phyloP scores from a whole-genome alignment of 2,888 invertebrate species.

The Meiosimyza platycephala region DNA sequence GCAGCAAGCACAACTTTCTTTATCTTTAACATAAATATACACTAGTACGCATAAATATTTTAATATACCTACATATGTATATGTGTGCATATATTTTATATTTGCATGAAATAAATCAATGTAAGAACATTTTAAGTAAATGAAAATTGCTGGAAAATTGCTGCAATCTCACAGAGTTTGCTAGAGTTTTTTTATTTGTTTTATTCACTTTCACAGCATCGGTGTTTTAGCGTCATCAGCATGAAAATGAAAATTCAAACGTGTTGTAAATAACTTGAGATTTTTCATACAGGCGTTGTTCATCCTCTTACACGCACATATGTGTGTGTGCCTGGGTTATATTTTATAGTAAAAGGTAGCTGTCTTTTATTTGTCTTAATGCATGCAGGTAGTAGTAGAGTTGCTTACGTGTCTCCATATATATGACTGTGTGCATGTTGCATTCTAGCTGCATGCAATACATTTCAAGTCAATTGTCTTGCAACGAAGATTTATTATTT shows the following conservation, averaged over 20 bases:
- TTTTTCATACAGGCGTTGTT: neutral
- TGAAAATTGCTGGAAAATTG: constrained; percentile 30
- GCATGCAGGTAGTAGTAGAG: too few relatives aligned
- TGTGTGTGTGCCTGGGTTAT: neutral
- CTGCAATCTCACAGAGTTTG: neutral
- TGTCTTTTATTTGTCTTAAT: too few relatives aligned
- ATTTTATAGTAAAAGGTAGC: too few relatives aligned
- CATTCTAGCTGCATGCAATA: constrained; percentile 18
- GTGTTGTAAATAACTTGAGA: constrained; percentile 21
- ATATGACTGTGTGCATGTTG: neutral
- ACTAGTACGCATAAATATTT: too few relatives aligned
- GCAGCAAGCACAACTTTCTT: too few relatives aligned
- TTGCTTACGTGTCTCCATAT: neutral
- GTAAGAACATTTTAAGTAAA: constrained; percentile 8
- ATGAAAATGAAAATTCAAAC: constrained; percentile 13
- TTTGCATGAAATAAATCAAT: constrained; percentile 27
- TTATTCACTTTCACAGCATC: constrained; percentile 9
- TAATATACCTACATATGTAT: too few relatives aligned
- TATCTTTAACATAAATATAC: too few relatives aligned
- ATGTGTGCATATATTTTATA: constrained; percentile 1
- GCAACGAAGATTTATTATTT: constrained; percentile 31
- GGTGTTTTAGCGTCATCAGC: constrained; percentile 23
- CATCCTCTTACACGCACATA: too few relatives aligned
- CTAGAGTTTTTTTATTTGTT: neutral
- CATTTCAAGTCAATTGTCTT: constrained; percentile 27